phyloP scores from a whole-genome alignment of 2,888 invertebrate species.

The Schizotus pectinicornis region DNA sequence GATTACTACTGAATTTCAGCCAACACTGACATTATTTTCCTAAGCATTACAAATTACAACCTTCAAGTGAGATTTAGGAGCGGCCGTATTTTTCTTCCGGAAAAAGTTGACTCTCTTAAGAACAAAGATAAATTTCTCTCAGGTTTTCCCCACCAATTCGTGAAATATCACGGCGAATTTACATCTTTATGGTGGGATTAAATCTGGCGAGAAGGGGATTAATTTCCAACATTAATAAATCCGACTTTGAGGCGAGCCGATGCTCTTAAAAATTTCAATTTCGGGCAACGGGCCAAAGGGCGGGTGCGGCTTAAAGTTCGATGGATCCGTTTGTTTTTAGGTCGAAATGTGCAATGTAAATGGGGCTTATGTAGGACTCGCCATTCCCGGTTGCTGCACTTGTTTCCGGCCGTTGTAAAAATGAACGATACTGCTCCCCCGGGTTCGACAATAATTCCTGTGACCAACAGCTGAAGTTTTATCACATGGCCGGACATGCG shows the following conservation, averaged over 20 bases:
- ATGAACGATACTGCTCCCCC: too few relatives aligned
- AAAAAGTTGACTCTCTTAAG: constrained; percentile 19
- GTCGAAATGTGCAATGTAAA: too few relatives aligned
- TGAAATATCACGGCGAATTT: constrained; percentile 5
- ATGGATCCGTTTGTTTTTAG: too few relatives aligned
- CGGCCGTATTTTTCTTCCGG: constrained; percentile 46
- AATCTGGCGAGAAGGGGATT: background rate
- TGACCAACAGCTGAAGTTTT: too few relatives aligned
- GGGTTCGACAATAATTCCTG: too few relatives aligned
- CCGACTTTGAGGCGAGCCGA: background rate
- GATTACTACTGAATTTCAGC: constrained; percentile 33
- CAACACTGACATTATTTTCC: constrained; percentile 41
- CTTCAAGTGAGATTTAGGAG: constrained; percentile 43
- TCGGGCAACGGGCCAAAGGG: background rate
- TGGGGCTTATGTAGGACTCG: too few relatives aligned
- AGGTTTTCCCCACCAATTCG: background rate
- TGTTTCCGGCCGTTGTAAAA: too few relatives aligned
- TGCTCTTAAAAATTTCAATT: constrained; percentile 4
- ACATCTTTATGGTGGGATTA: constrained; percentile 5
- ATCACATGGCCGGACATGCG: too few relatives aligned
- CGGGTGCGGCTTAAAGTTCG: too few relatives aligned
- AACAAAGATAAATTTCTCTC: constrained; percentile 20
- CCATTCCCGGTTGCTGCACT: too few relatives aligned
- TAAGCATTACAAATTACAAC: constrained; percentile 46
- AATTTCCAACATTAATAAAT: too few relatives aligned